phyloP scores from a whole-genome alignment of 2,113 vertebrate genomes.

The Hydropotes inermis region DNA sequence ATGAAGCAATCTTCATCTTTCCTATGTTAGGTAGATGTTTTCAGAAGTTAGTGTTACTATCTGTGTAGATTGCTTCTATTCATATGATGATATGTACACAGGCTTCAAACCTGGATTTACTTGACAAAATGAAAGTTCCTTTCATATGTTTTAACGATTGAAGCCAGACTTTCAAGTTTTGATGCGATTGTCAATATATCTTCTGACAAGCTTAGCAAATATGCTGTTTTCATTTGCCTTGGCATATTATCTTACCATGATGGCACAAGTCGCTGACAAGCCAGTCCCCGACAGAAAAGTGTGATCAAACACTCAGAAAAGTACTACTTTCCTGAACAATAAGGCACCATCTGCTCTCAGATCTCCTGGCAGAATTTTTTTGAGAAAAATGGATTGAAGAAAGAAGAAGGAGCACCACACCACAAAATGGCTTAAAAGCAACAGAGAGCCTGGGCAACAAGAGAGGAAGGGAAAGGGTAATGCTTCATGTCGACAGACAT shows the following conservation, averaged over 20 bases:
- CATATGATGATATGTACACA: background rate
- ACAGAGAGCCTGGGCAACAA: background rate
- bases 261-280: conserved; percentile 34
- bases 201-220: conserved; percentile 23
- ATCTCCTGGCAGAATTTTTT: conserved; percentile 22
- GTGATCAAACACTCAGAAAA: conserved; percentile 52
- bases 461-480: too few species aligned
- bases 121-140: conserved; percentile 28
- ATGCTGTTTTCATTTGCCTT: conserved; percentile 17
- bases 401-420: background rate
- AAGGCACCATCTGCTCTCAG: conserved; percentile 22
- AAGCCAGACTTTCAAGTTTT: background rate
- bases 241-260: conserved; percentile 35
- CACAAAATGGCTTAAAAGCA: background rate
- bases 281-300: background rate
- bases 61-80: background rate
- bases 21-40: background rate
- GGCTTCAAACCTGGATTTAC: background rate
- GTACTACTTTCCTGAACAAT: conserved; percentile 41
- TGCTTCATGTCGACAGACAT: background rate
- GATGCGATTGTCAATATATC: conserved; percentile 19
- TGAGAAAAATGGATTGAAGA: conserved; percentile 8
- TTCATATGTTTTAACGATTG: background rate
- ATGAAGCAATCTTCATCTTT: background rate
- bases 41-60: background rate